Evolutionary conservation across 2,888 invertebrate genomes (phyloP).

Genomic region (Rhopalosiphum nymphaeae): DNA sequence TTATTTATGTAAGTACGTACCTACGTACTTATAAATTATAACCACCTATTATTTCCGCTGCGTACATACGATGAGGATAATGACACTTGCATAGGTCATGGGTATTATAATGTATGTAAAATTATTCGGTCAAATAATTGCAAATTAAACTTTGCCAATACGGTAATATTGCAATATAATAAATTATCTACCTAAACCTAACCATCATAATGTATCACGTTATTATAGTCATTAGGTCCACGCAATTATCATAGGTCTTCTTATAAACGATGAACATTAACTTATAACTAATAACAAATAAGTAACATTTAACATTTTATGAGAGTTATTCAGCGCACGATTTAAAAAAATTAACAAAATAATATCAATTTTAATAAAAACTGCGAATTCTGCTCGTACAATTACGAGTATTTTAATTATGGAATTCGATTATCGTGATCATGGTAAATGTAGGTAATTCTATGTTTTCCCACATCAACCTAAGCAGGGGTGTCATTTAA

Average conservation of each 20-base stretch:
- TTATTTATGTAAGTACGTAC: background rate
- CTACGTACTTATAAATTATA: background rate
- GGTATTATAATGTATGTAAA: slow-evolving; percentile 3
- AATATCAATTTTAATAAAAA: background rate
- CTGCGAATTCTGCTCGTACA: background rate
- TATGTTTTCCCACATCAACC: background rate
- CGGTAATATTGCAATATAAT: background rate
- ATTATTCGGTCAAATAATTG: slow-evolving; percentile 17
- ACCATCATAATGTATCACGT: background rate
- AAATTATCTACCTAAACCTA: background rate
- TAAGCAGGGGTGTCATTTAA: background rate
- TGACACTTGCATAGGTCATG: background rate
- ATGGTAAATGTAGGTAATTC: background rate
- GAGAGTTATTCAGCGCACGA: background rate
- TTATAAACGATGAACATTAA: background rate
- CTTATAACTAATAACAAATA: background rate
- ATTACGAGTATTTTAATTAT: background rate
- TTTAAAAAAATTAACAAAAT: background rate
- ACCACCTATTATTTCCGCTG: background rate
- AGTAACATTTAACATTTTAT: background rate
- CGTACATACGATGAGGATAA: background rate
- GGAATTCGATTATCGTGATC: background rate
- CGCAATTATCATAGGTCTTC: background rate
- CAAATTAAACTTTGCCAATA: background rate
- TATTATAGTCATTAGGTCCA: background rate